Evolutionary conservation across 2,113 vertebrate species (phyloP).

Genomic region (Coptodon bakossiorum): DNA sequence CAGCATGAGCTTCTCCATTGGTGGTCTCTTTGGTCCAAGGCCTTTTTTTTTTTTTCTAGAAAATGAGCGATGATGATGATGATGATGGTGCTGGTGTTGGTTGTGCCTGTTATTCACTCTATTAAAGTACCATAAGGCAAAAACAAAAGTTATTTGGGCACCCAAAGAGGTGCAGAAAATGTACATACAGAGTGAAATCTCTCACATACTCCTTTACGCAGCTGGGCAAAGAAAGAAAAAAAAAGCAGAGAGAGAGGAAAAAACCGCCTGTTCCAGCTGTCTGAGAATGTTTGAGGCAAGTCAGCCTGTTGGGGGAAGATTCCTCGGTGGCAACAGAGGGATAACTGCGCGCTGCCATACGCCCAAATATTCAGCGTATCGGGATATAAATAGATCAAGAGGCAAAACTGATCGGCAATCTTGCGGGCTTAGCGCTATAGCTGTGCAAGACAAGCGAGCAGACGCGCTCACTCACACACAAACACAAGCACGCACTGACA

Average conservation of each 20-base stretch:
- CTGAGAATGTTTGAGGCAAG: slow-evolving; percentile 43
- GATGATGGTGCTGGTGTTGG: background rate
- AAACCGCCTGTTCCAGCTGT: slow-evolving; percentile 9
- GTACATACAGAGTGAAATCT: slow-evolving; percentile 15
- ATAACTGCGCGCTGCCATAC: slow-evolving; percentile 34
- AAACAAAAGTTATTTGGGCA: slow-evolving; percentile 51
- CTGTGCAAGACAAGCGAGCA: background rate
- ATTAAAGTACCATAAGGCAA: background rate
- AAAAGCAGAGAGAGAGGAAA: background rate
- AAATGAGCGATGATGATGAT: background rate
- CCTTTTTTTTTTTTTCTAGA: background rate
- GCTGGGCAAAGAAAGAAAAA: background rate
- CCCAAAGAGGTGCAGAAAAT: slow-evolving; percentile 5
- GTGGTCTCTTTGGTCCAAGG: slow-evolving; percentile 17
- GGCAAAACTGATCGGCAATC: slow-evolving; percentile 48
- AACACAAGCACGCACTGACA: background rate
- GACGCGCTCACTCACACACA: background rate
- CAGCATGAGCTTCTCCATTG: slow-evolving; percentile 2
- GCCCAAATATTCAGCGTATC: slow-evolving; percentile 52
- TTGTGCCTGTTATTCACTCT: background rate
- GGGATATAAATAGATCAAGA: slow-evolving; percentile 60
- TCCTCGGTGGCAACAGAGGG: slow-evolving; percentile 56
- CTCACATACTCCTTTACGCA: slow-evolving; percentile 2
- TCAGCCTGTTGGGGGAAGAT: slow-evolving; percentile 32
- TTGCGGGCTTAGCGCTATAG: slow-evolving; percentile 38